Evolutionary conservation across 1,140 invertebrate genomes (phyloP).

Genomic region (Tyrophagus putrescentiae): DNA sequence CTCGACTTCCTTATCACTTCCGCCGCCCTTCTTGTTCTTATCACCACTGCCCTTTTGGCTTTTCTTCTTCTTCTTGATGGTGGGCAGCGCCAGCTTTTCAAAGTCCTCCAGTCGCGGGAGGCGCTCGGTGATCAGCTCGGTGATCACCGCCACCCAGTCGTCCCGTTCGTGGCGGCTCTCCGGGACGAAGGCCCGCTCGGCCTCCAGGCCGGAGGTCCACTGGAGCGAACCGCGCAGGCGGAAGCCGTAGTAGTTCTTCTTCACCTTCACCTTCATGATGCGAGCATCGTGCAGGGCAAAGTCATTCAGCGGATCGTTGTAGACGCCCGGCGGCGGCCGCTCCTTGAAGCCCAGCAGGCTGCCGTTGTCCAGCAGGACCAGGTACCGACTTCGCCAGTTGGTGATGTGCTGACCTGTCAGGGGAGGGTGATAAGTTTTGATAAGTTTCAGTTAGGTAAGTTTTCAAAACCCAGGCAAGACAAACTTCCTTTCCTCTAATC

Average conservation of each 20-base stretch:
- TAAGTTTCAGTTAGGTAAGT: slow-evolving; percentile 12
- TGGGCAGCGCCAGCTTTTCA: slow-evolving; percentile 82
- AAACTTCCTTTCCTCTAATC: too few relatives aligned
- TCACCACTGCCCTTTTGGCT: too few relatives aligned
- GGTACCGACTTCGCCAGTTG: slow-evolving; percentile 92
- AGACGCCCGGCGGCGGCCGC: slow-evolving; percentile 56
- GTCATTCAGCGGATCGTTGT: slow-evolving; percentile 82
- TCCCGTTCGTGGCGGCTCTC: slow-evolving; percentile 49
- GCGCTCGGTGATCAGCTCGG: slow-evolving; percentile 1
- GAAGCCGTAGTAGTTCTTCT: slow-evolving; percentile 90
- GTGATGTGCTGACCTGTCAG: slow-evolving; percentile 70
- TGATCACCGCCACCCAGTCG: slow-evolving; percentile 25
- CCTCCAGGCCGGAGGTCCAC: slow-evolving; percentile 93
- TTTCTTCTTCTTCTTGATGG: too few relatives aligned
- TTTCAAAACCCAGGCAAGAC: too few relatives aligned
- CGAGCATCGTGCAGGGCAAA: slow-evolving; percentile 92
- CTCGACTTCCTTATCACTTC: too few relatives aligned
- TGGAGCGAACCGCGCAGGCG: slow-evolving; percentile 90
- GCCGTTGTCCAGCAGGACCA: slow-evolving; percentile 83
- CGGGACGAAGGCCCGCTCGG: slow-evolving; percentile 92
- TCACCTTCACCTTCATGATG: slow-evolving; percentile 84
- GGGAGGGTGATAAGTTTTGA: slow-evolving; percentile 10
- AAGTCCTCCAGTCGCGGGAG: slow-evolving; percentile 55
- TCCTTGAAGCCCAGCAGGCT: slow-evolving; percentile 81
- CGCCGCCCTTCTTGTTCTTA: too few relatives aligned